Conservation (phyloP, 1,140 invertebrate species). For the Danaus melanippus region DNA sequence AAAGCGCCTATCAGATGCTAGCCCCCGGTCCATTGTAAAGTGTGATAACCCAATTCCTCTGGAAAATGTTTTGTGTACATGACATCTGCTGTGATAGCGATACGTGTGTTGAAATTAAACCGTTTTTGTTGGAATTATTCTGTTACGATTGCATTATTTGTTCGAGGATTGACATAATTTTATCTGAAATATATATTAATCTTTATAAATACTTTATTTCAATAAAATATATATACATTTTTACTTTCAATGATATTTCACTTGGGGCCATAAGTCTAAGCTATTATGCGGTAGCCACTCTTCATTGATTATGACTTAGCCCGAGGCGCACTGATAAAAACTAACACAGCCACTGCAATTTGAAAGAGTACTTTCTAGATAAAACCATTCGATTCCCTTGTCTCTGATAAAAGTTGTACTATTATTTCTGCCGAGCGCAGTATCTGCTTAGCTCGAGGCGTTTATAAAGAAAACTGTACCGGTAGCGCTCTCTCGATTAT, state of each 20-base stretch:
- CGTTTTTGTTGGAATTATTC: no score
- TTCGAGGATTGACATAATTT: no score
- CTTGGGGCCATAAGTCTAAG: no score
- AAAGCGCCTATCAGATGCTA: constrained; percentile 47
- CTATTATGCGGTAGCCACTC: constrained; percentile 24
- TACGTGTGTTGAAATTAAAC: constrained; percentile 8
- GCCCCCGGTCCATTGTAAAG: constrained; percentile 28
- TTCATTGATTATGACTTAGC: constrained; percentile 47
- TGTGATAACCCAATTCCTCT: constrained; percentile 43
- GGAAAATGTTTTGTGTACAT: constrained; percentile 40
- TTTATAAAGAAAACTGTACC: constrained; percentile 25
- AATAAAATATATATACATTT: no score
- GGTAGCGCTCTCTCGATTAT: constrained; percentile 39
- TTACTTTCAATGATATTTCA: no score
- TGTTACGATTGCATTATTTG: no score
- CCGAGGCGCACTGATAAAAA: constrained; percentile 43
- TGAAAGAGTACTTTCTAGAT: constrained; percentile 46
- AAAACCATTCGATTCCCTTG: constrained; percentile 39
- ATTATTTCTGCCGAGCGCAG: constrained; percentile 38
- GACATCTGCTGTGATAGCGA: constrained; percentile 31
- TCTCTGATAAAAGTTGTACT: constrained; percentile 53
- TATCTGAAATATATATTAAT: no score
- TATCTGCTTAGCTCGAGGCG: constrained; percentile 26
- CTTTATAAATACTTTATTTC: no score
- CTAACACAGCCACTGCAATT: constrained; percentile 47